Percentiles rank a stretch among this genome's conserved stretches.
Conservation (phyloP, 1,140 invertebrate species). For the Brachionus rubens region DNA sequence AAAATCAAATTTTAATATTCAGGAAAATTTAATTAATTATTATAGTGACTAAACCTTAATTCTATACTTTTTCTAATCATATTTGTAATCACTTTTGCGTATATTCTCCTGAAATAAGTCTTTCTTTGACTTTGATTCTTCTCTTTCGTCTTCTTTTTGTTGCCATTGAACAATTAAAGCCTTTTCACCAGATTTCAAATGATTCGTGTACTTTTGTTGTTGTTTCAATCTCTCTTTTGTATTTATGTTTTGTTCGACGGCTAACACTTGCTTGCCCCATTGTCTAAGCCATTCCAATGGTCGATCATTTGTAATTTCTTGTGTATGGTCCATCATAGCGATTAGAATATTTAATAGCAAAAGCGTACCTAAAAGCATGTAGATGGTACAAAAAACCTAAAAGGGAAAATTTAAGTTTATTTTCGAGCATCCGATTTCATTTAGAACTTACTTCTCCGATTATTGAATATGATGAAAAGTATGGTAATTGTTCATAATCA, state of each 20-base stretch:
- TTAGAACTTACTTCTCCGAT: constrained; percentile 73
- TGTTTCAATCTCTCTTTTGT: constrained; percentile 78
- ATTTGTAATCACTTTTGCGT: background rate
- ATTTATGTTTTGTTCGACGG: constrained; percentile 88
- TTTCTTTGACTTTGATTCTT: constrained; percentile 8
- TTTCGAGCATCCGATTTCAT: background rate
- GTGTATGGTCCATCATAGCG: constrained; percentile 99
- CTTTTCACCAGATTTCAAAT: constrained; percentile 81
- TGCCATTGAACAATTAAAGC: constrained; percentile 79
- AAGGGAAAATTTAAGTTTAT: constrained; percentile 50
- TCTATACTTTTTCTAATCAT: background rate
- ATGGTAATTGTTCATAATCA: constrained; percentile 81
- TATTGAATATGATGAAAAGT: constrained; percentile 75
- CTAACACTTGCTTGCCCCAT: constrained; percentile 94
- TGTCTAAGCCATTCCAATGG: constrained; percentile 97
- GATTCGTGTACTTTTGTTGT: constrained; percentile 85
- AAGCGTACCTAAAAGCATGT: constrained; percentile 92
- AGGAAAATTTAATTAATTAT: too few relatives aligned
- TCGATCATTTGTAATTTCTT: constrained; percentile 88
- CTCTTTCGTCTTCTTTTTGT: constrained; percentile 65
- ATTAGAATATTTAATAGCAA: constrained; percentile 96
- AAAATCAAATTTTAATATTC: too few relatives aligned
- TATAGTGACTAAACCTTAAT: too few relatives aligned
- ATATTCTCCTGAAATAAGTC: constrained; percentile 29
- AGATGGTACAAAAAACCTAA: constrained; percentile 84